Evolutionary conservation across 2,888 invertebrate species (phyloP).

Genomic region (Ophion obscuratus): DNA sequence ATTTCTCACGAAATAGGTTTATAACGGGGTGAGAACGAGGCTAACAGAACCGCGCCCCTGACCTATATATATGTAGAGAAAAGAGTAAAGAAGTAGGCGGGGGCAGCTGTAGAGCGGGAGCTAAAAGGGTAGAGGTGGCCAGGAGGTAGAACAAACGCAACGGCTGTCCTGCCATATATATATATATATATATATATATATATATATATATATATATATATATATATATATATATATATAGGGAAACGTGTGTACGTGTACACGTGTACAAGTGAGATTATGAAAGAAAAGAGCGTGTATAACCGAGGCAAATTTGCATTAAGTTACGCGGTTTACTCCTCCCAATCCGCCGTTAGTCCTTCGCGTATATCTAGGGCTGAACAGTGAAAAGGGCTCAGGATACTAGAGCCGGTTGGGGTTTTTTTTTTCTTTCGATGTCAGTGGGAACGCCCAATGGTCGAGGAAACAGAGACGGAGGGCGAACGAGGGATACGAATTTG

Average conservation of each 20-base stretch:
- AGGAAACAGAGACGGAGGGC: background rate
- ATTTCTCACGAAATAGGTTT: slow-evolving; percentile 29
- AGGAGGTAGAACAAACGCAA: background rate
- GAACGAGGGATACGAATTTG: background rate
- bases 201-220: too few species aligned
- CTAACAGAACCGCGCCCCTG: slow-evolving; percentile 69
- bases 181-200: too few species aligned
- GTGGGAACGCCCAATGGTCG: background rate
- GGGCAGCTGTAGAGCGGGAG: slow-evolving; percentile 1
- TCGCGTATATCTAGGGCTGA: background rate
- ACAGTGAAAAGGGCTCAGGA: background rate
- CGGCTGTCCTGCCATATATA: background rate
- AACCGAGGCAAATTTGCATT: background rate
- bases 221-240: too few species aligned
- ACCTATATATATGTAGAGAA: slow-evolving; percentile 62
- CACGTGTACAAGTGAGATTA: background rate
- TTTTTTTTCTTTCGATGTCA: background rate
- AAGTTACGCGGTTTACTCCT: background rate
- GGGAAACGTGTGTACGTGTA: background rate
- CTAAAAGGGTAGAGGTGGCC: background rate
- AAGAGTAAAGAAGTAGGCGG: background rate
- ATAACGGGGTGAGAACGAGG: slow-evolving; percentile 56
- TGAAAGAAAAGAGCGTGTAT: background rate
- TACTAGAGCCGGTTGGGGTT: background rate
- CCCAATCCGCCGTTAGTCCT: background rate